These are phyloP conservation scores for Macrobrachium nipponense DNA, from an alignment of 1,140 invertebrate species.

Conservation along the genomic window DNA sequence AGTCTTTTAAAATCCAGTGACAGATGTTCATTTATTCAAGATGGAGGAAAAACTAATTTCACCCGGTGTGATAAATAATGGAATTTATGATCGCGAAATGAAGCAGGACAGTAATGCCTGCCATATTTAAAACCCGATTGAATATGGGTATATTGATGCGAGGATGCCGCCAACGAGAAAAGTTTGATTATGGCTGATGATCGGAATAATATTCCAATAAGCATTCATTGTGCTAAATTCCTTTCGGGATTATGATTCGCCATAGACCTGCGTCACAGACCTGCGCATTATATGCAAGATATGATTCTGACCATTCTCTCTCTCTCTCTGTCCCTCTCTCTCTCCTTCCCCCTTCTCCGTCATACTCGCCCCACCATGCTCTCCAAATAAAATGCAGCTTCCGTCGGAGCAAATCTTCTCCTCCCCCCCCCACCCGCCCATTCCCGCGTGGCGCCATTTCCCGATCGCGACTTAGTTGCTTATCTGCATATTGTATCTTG, in stretches of 20 bases:
- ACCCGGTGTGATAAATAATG: no score
- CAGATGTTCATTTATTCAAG: no score
- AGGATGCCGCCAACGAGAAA: no score
- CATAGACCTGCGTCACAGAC: background rate
- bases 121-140: no score
- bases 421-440: background rate
- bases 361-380: background rate
- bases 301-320: background rate
- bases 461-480: background rate
- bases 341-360: no score
- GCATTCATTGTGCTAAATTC: background rate
- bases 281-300: background rate
- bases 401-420: background rate
- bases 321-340: background rate
- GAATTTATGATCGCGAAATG: no score
- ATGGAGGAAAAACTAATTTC: no score
- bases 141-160: no score
- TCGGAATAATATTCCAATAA: no score
- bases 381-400: background rate
- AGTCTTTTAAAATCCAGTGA: no score
- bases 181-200: no score
- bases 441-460: background rate
- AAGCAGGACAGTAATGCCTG: no score
- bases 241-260: background rate
- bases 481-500: conserved; percentile 9